These are phyloP conservation scores for Oenanthe melanoleuca DNA, from an alignment of 2,113 vertebrate genomes.

Conservation along the genomic window DNA sequence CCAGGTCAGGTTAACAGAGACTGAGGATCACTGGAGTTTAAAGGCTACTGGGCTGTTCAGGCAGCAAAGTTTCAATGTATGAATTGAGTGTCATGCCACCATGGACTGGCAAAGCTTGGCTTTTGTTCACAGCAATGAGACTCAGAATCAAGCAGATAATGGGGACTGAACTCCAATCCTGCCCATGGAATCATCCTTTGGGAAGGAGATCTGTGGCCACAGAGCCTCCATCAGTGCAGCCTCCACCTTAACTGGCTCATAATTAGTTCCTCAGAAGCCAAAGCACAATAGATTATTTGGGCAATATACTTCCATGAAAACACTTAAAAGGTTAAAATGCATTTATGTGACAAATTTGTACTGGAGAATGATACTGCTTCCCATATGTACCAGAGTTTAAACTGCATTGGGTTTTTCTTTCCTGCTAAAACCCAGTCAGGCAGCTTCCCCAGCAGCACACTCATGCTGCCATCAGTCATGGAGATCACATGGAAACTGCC, in stretches of 20 bases:
- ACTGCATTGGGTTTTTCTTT: not conserved
- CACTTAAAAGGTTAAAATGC: not conserved
- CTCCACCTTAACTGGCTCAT: not conserved
- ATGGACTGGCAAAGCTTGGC: not conserved
- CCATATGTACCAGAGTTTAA: not conserved
- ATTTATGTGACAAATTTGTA: not conserved
- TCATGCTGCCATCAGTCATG: not conserved
- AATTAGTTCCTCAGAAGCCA: not conserved
- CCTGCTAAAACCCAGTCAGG: not conserved
- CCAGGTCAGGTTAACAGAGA: not conserved
- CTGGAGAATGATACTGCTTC: not conserved
- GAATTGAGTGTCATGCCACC: not conserved
- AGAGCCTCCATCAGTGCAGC: not conserved
- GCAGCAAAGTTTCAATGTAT: not conserved
- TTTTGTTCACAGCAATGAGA: not conserved
- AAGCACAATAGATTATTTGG: not conserved
- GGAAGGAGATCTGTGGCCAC: not conserved
- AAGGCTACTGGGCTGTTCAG: not conserved
- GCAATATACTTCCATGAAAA: not conserved
- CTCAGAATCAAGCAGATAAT: not conserved
- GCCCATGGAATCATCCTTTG: not conserved
- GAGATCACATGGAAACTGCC: not conserved
- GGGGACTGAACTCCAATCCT: not conserved
- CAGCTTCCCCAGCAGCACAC: not conserved
- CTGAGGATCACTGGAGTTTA: not conserved